These are phyloP conservation scores for Nothocercus nigrocapillus DNA, from an alignment of 2,113 vertebrate species.

Conservation along the genomic window DNA sequence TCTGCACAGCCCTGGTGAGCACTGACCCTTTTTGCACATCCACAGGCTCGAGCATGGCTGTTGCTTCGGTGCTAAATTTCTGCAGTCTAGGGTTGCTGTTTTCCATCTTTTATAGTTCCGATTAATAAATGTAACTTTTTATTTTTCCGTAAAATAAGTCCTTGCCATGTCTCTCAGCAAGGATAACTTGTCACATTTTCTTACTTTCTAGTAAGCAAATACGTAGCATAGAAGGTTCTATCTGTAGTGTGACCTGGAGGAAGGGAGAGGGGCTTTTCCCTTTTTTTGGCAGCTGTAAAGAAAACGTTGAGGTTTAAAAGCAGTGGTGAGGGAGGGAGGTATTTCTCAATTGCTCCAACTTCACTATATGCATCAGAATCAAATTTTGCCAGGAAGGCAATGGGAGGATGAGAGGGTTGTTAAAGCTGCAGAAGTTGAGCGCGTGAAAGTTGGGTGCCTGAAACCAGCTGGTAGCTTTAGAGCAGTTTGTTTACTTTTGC, in stretches of 20 bases:
- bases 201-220: not conserved
- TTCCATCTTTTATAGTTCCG: not conserved
- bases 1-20: not conserved
- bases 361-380: not conserved
- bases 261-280: not conserved
- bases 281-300: not conserved
- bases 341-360: not conserved
- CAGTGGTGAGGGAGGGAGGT: not conserved
- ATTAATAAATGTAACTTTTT: not conserved
- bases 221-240: not conserved
- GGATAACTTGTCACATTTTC: not conserved
- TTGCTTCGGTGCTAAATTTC: not conserved
- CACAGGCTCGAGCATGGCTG: not conserved
- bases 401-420: not conserved
- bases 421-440: not conserved
- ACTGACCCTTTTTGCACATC: rapidly evolving
- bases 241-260: not conserved
- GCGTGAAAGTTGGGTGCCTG: not conserved
- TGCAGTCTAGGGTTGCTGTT: not conserved
- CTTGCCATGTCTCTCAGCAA: not conserved
- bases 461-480: not conserved
- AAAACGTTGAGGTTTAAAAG: not conserved
- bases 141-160: not conserved
- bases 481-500: constrained; percentile 31
- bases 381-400: not conserved